Base-by-base conservation (phyloP, 2,113 vertebrate species). In the Bubalus kerabau region DNA sequence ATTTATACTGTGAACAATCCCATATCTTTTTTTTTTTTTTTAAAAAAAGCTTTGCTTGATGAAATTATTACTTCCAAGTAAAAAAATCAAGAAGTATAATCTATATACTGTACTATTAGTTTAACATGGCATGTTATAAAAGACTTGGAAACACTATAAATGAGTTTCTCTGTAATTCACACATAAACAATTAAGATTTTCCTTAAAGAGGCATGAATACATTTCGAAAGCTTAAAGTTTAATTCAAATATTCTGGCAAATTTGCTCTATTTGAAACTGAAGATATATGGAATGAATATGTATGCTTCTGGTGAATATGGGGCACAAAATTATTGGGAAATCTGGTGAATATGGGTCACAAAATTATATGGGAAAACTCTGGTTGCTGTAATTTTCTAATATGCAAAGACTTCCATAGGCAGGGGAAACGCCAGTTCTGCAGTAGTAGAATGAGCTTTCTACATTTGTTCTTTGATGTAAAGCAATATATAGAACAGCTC, bases 21-120 rank as follows among this genome's bases (percentile, higher is more conserved):
- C 46, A 40, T 15, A 67, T 71, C 23, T 82, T 89, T 36, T 36
- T 36, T 36, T 36, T 36, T 36, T 36, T 36, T 36, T 36, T 36
- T 36, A 36, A 36, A 36, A 36, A 36, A 36, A 90, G 2, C 54
- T 43, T 7, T 60, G 26, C 17, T 87, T 96, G 48, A 87, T 64
- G 87, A 95, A 94, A 95, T 95, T 36, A 94, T 15, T 57, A 15
- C 83, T 98, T 96, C 12, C 89, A 43, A 67, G 30, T 87, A 71
- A 64, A 87, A 78, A 87, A 48, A 67, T 36, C 83, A 87, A 64
- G 15, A 84, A 71, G 43, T 54, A 0, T 5, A 80, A 83, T 19
- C 48, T 30, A 57, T 43, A 36, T 2, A 64, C 62, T 19, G 5
- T 32, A 74, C 10, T 64, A 40, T 7, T 89, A 64, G 24, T 83